Conservation (phyloP, 2,113 vertebrate species). For the Otis tarda region DNA sequence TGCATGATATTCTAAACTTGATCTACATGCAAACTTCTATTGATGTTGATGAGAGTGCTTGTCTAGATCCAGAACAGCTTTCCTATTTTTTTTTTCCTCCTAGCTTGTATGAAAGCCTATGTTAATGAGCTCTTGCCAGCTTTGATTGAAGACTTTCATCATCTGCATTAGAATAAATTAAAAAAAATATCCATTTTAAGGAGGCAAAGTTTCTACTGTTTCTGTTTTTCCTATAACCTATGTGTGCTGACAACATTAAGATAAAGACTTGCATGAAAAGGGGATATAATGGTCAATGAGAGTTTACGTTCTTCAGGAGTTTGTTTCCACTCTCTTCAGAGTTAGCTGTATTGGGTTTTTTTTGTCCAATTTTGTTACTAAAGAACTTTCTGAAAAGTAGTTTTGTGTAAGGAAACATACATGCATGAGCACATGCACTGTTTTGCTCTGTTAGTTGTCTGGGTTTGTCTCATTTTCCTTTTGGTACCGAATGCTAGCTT, state of each 20-base stretch:
- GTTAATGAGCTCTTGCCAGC: background rate
- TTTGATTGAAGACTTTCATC: background rate
- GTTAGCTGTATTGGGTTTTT: background rate
- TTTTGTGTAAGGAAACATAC: background rate
- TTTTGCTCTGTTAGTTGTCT: background rate
- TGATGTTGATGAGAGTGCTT: background rate
- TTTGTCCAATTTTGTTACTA: background rate
- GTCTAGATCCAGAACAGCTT: background rate
- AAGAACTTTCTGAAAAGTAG: background rate
- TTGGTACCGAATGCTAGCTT: background rate
- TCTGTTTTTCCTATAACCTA: background rate
- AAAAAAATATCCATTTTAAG: background rate
- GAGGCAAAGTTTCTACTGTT: background rate
- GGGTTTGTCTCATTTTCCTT: background rate
- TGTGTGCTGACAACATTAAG: background rate
- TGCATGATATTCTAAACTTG: background rate
- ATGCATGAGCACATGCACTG: accelerated
- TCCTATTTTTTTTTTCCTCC: background rate
- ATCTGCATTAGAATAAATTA: background rate
- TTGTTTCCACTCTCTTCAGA: background rate
- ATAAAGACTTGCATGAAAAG: background rate
- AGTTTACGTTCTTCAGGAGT: background rate
- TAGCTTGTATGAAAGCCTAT: background rate
- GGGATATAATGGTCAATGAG: background rate
- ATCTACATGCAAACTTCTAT: background rate